Percentiles rank a stretch among this genome's conserved stretches.
These are phyloP conservation scores for Sycobia sp. DNA, from an alignment of 1,140 invertebrate species.

Conservation along the genomic window DNA sequence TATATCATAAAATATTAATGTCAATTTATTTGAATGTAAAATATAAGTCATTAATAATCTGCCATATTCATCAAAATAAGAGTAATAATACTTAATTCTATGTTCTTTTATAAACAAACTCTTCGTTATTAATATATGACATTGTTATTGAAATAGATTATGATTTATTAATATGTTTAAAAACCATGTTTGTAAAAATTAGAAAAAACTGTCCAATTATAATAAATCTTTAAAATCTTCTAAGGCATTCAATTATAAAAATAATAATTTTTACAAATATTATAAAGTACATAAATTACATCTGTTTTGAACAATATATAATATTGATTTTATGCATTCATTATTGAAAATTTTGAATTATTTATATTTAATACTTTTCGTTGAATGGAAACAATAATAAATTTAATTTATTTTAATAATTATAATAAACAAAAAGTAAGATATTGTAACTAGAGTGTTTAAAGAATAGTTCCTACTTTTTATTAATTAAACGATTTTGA, in stretches of 20 bases:
- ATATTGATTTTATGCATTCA: background rate
- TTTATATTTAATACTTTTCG: constrained; percentile 11
- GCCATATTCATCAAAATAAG: too few relatives aligned
- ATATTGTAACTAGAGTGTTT: background rate
- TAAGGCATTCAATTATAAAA: constrained; percentile 1
- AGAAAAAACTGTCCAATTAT: too few relatives aligned
- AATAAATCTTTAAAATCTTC: too few relatives aligned
- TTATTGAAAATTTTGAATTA: too few relatives aligned
- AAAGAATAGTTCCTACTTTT: background rate
- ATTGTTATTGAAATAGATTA: background rate
- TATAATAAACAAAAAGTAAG: constrained; percentile 9
- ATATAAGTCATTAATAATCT: too few relatives aligned
- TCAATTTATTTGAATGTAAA: too few relatives aligned
- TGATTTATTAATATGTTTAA: too few relatives aligned
- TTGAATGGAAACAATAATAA: too few relatives aligned
- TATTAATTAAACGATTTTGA: constrained; percentile 17
- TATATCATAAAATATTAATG: too few relatives aligned
- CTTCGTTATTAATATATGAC: background rate
- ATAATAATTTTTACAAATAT: constrained; percentile 1
- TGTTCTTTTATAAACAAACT: background rate
- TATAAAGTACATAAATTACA: background rate
- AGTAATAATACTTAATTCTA: background rate
- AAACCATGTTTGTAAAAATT: too few relatives aligned
- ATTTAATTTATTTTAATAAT: constrained; percentile 12
- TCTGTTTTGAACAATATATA: constrained; percentile 7